A percentile compares a stretch with the other conserved stretches of the same genome.
Conservation (phyloP, 2,888 invertebrate species). For the Siphlonurus alternatus region DNA sequence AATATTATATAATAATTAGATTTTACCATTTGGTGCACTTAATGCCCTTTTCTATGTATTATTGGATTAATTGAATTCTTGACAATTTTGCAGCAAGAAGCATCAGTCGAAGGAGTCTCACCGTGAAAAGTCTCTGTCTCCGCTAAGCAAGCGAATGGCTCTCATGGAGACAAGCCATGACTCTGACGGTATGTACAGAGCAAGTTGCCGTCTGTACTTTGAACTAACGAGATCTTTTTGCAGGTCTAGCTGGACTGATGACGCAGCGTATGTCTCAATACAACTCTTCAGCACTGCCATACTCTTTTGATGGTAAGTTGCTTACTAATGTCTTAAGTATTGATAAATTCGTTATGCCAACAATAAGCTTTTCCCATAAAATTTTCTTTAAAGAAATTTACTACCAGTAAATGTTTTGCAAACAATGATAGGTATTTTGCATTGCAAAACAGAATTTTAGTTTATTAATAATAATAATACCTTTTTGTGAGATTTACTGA, state of each 20-base stretch:
- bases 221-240: conserved; percentile 20
- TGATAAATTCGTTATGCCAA: neutral
- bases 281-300: conserved; percentile 15
- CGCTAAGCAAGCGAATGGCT: conserved; percentile 69
- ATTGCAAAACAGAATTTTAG: too few species aligned
- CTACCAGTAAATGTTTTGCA: too few species aligned
- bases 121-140: conserved; percentile 57
- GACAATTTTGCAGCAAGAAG: conserved; percentile 24
- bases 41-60: too few species aligned
- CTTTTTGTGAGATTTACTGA: too few species aligned
- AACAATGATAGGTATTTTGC: too few species aligned
- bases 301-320: conserved; percentile 15
- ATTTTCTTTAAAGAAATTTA: too few species aligned
- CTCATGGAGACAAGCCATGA: conserved; percentile 40
- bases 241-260: conserved; percentile 10
- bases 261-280: conserved; percentile 14
- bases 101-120: conserved; percentile 28
- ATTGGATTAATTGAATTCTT: too few species aligned
- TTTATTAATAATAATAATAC: too few species aligned
- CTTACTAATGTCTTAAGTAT: neutral
- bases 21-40: too few species aligned
- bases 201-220: neutral
- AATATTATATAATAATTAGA: too few species aligned
- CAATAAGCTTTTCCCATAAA: too few species aligned
- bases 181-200: neutral